Evolutionary conservation across 92 coral and sea anemone genomes (phyloP).

Genomic region (Pocillopora meandrina): DNA sequence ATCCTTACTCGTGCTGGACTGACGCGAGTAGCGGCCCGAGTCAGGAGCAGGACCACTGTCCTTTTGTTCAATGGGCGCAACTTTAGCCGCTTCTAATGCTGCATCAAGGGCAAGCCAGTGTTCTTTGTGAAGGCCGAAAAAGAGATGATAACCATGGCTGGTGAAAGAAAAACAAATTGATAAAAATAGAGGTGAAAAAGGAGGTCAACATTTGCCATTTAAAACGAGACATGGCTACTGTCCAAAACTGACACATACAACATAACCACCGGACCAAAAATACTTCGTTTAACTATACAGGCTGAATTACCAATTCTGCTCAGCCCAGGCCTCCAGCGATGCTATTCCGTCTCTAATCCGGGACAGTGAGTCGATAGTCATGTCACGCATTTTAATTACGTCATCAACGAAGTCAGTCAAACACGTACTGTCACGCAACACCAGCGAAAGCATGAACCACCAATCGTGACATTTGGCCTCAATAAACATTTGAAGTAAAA

Average conservation of each 20-base stretch:
- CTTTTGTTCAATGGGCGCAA: constrained; percentile 65
- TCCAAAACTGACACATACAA: neutral
- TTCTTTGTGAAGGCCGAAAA: constrained; percentile 83
- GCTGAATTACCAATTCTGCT: constrained; percentile 82
- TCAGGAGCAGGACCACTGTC: constrained; percentile 78
- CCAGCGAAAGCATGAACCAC: constrained; percentile 86
- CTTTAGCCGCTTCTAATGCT: constrained; percentile 65
- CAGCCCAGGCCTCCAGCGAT: constrained; percentile 91
- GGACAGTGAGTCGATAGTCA: constrained; percentile 63
- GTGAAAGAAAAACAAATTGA: constrained; percentile 13
- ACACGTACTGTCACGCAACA: constrained; percentile 85
- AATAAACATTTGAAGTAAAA: constrained; percentile 75
- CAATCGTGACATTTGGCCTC: constrained; percentile 96
- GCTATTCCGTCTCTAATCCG: constrained; percentile 84
- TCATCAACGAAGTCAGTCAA: constrained; percentile 79
- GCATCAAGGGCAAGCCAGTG: constrained; percentile 82
- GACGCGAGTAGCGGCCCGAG: constrained; percentile 60
- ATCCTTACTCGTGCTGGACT: constrained; percentile 68
- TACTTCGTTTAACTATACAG: neutral
- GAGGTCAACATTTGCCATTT: neutral
- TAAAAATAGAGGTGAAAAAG: neutral
- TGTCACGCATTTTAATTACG: constrained; percentile 64
- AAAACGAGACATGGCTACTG: neutral
- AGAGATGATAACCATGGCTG: constrained; percentile 87
- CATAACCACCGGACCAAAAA: neutral